Evolutionary conservation across 2,797 vertebrate genomes (phyloP).

Genomic region (Odontamblyopus lacepedii): DNA sequence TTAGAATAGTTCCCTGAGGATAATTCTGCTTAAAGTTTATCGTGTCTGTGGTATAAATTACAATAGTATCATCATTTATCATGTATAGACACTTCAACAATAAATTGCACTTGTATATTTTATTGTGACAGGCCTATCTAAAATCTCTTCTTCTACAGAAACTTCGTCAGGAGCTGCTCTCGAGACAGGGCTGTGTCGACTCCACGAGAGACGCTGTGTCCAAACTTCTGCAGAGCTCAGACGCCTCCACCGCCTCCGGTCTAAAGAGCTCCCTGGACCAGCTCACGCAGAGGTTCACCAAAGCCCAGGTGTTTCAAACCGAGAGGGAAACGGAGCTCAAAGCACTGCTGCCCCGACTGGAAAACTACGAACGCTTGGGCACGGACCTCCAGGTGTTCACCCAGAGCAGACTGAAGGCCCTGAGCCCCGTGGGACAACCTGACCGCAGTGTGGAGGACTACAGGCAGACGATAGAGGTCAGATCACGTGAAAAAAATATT

Average conservation of each 20-base stretch:
- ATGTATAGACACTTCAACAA: too few species aligned
- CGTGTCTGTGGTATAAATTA: too few species aligned
- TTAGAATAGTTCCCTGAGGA: too few species aligned
- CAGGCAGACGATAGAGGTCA: conserved; percentile 90
- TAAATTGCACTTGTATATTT: too few species aligned
- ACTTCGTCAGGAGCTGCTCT: conserved; percentile 91
- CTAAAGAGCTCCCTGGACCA: conserved; percentile 84
- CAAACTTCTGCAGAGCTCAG: conserved; percentile 83
- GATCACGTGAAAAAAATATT: too few species aligned
- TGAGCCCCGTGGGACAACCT: conserved; percentile 87
- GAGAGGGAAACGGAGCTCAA: conserved; percentile 84
- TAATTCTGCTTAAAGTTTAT: too few species aligned
- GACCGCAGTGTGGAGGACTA: conserved; percentile 88
- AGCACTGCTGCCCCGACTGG: conserved; percentile 84
- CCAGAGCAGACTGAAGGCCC: conserved; percentile 77
- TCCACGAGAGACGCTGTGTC: conserved; percentile 89
- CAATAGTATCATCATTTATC: too few species aligned
- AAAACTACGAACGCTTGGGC: conserved; percentile 88
- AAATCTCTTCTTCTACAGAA: conserved; percentile 77
- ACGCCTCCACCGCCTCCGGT: conserved; percentile 79
- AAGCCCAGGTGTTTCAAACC: conserved; percentile 82
- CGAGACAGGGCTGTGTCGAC: conserved; percentile 91
- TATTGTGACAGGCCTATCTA: not conserved
- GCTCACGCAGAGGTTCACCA: conserved; percentile 77
- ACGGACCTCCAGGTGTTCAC: conserved; percentile 83